Conservation (phyloP, 2,797 vertebrate species). For the Tolypeutes matacus region DNA sequence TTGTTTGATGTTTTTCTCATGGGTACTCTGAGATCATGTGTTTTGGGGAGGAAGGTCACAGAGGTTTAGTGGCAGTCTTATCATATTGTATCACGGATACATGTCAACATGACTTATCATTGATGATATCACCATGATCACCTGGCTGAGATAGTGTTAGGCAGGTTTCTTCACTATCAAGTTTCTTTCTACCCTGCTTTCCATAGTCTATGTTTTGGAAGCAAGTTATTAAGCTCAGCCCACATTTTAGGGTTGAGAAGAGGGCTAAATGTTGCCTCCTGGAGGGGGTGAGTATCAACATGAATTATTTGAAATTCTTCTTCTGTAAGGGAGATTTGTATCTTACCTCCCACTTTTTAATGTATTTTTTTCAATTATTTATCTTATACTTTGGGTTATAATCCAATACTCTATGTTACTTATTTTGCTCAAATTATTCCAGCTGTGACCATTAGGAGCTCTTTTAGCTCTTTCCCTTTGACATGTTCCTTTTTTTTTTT, state of each 20-base stretch:
- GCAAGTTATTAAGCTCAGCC: neutral
- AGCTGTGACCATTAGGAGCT: neutral
- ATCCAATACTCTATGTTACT: neutral
- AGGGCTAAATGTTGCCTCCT: neutral
- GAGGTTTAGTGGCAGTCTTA: neutral
- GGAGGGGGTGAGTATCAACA: neutral
- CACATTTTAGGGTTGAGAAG: neutral
- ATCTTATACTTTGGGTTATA: conserved; percentile 19
- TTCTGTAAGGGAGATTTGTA: neutral
- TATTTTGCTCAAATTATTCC: neutral
- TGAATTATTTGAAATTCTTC: neutral
- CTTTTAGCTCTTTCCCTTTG: neutral
- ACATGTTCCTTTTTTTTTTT: neutral
- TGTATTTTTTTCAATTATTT: neutral
- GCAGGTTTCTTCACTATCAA: neutral
- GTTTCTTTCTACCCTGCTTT: neutral
- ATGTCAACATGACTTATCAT: neutral
- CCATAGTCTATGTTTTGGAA: conserved; percentile 7
- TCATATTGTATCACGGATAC: neutral
- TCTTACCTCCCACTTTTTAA: neutral
- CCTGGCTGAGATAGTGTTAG: neutral
- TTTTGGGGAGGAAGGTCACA: neutral
- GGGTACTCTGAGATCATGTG: neutral
- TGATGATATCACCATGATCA: neutral
- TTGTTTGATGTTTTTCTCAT: neutral